Conservation (phyloP, 2,797 vertebrate genomes). For the Oreochromis mossambicus region DNA sequence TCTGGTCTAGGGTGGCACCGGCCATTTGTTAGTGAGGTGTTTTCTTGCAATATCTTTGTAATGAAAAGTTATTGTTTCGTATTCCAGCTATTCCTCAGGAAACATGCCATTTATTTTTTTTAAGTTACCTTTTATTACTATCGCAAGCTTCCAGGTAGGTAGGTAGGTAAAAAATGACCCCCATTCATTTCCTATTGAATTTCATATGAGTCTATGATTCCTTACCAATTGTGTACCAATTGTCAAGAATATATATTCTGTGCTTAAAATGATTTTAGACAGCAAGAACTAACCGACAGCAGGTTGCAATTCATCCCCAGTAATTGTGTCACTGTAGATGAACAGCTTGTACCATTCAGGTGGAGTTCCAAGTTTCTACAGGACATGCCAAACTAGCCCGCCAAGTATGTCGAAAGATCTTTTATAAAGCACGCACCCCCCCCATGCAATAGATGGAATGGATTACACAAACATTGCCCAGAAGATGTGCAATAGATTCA, state of each 20-base stretch:
- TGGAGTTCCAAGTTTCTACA: background rate
- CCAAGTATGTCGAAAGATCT: background rate
- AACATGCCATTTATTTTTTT: background rate
- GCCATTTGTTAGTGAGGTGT: background rate
- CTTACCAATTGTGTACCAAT: background rate
- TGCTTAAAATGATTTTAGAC: background rate
- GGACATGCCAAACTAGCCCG: background rate
- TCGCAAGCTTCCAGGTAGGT: background rate
- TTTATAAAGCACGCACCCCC: background rate
- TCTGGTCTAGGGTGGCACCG: background rate
- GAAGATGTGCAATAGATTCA: background rate
- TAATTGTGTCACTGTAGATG: background rate
- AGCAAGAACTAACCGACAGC: background rate
- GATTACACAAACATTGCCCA: background rate
- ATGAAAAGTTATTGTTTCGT: background rate
- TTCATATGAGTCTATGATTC: background rate
- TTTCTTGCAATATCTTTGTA: background rate
- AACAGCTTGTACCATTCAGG: background rate
- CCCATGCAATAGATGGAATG: background rate
- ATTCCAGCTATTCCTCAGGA: accelerated
- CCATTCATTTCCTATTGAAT: background rate
- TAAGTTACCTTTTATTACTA: background rate
- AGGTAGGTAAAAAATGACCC: background rate
- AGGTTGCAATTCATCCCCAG: background rate
- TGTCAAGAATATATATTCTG: background rate